These are phyloP conservation scores for Euwallacea fornicatus DNA, from an alignment of 1,140 invertebrate species.

Conservation along the genomic window DNA sequence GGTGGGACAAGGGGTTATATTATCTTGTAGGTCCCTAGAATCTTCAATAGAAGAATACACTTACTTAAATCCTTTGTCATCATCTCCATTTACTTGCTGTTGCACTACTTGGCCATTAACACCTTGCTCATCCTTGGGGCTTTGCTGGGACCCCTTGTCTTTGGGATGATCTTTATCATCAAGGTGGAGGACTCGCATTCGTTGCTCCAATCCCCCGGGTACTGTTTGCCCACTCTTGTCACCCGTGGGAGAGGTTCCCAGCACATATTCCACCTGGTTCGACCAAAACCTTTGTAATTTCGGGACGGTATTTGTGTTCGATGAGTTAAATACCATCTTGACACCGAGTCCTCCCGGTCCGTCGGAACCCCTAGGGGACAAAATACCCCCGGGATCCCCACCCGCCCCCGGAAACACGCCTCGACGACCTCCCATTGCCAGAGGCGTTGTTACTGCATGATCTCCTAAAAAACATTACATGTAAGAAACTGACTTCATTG, in stretches of 20 bases:
- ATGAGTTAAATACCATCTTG: constrained; percentile 73
- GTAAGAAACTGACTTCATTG: too few species aligned
- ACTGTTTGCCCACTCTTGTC: constrained; percentile 61
- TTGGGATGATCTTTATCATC: constrained; percentile 64
- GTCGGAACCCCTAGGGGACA: constrained; percentile 70
- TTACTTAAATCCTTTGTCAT: constrained; percentile 92
- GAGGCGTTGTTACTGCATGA: constrained; percentile 74
- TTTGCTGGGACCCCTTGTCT: constrained; percentile 53
- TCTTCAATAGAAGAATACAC: constrained; percentile 51
- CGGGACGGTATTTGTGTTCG: too few species aligned
- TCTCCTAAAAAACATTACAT: constrained; percentile 52
- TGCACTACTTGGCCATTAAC: constrained; percentile 71
- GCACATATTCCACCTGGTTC: constrained; percentile 81
- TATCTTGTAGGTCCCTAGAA: too few species aligned
- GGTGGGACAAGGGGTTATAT: too few species aligned
- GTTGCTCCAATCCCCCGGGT: constrained; percentile 59
- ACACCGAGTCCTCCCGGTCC: constrained; percentile 80
- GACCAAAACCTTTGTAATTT: background rate
- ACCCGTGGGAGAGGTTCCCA: constrained; percentile 86
- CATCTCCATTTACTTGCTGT: constrained; percentile 62
- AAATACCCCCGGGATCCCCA: constrained; percentile 59
- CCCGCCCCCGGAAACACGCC: constrained; percentile 58
- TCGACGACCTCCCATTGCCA: constrained; percentile 70
- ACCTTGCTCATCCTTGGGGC: constrained; percentile 64
- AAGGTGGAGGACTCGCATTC: constrained; percentile 73